phyloP scores from a whole-genome alignment of 2,797 vertebrate species.

The Lutjanus campechanus region DNA sequence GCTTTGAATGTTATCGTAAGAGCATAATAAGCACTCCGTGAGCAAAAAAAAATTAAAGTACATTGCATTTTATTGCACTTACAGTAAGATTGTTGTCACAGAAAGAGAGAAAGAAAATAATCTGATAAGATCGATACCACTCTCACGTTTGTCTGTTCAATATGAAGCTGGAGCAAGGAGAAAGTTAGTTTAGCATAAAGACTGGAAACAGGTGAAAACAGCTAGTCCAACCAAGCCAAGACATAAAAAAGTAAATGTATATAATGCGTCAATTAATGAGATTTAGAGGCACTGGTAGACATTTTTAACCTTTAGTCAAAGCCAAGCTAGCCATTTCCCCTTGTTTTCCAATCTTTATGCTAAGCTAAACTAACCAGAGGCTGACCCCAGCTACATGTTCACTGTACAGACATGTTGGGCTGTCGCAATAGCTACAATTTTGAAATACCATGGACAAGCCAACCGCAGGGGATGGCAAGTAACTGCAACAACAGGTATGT shows the following conservation, averaged over 20 bases:
- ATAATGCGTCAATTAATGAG: too few species aligned
- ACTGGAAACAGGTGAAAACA: too few species aligned
- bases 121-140: neutral
- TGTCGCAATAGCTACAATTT: too few species aligned
- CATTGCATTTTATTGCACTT: neutral
- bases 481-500: too few species aligned
- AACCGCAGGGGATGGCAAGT: too few species aligned
- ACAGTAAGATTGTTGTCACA: neutral
- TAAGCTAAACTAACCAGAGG: neutral
- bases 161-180: neutral
- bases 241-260: too few species aligned
- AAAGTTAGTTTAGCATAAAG: neutral
- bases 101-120: too few species aligned
- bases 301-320: neutral
- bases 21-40: neutral
- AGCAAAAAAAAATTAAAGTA: too few species aligned
- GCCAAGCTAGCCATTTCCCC: neutral
- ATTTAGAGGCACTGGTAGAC: too few species aligned
- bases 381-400: neutral
- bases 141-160: neutral
- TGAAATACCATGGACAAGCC: too few species aligned
- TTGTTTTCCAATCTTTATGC: neutral
- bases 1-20: neutral
- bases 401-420: neutral
- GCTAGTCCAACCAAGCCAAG: too few species aligned